phyloP scores from a whole-genome alignment of 2,888 invertebrate species.

The Aspidapion aeneum region DNA sequence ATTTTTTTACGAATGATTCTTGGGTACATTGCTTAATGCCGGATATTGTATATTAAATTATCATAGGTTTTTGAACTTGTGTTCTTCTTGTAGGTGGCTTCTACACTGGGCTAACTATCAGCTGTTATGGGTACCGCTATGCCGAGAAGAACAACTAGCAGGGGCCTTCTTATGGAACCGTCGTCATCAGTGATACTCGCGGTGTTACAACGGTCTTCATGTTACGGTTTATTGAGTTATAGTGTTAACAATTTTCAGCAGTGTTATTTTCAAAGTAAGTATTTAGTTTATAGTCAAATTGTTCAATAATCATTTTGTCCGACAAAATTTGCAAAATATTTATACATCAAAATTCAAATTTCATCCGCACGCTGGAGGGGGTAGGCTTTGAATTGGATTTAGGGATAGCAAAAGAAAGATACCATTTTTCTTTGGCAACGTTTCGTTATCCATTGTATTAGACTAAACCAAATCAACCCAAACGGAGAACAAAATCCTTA shows the following conservation, averaged over 20 bases:
- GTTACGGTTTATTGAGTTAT: not conserved
- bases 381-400: too few species aligned
- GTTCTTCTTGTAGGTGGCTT: not conserved
- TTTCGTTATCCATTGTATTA: too few species aligned
- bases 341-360: too few species aligned
- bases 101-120: conserved; percentile 29
- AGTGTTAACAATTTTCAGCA: not conserved
- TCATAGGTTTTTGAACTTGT: not conserved
- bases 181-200: conserved; percentile 43
- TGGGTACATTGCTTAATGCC: too few species aligned
- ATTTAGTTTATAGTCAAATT: not conserved
- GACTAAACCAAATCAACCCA: too few species aligned
- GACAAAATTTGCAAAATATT: not conserved
- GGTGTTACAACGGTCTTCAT: conserved; percentile 1
- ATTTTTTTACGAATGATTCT: too few species aligned
- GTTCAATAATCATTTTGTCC: conserved; percentile 2
- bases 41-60: too few species aligned
- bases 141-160: conserved; percentile 39
- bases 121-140: conserved; percentile 46
- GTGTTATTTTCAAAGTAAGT: conserved; percentile 17
- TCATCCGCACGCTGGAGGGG: too few species aligned
- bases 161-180: conserved; percentile 34
- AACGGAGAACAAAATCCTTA: too few species aligned
- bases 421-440: too few species aligned
- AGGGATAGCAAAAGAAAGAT: too few species aligned